Evolutionary conservation across 2,113 vertebrate genomes (phyloP).

Genomic region (Corythornis madagascariensis): DNA sequence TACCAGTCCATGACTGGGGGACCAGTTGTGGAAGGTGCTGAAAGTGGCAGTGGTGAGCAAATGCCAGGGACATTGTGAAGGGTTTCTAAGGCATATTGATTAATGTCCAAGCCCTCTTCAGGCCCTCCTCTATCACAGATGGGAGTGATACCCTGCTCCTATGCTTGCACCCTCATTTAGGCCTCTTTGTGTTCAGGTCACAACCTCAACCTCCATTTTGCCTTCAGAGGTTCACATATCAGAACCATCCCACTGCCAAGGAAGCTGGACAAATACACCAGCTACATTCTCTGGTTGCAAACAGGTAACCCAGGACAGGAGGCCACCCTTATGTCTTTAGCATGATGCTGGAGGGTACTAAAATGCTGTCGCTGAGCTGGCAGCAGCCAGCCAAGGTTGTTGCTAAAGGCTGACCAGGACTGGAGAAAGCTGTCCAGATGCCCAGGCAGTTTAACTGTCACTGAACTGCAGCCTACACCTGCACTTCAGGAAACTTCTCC

Average conservation of each 20-base stretch:
- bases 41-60: background rate
- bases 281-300: background rate
- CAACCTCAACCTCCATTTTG: background rate
- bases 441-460: background rate
- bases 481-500: background rate
- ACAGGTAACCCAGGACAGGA: background rate
- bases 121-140: background rate
- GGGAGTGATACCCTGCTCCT: background rate
- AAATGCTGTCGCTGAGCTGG: background rate
- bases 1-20: background rate
- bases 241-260: background rate
- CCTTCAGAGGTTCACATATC: background rate
- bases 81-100: background rate
- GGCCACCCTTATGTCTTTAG: background rate
- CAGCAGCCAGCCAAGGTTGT: background rate
- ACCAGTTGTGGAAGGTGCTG: background rate
- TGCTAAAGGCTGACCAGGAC: background rate
- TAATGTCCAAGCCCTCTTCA: background rate
- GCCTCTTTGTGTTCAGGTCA: background rate
- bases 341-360: background rate
- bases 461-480: fast-evolving
- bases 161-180: background rate
- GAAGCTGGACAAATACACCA: background rate
- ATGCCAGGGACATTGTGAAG: background rate
- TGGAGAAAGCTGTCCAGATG: background rate